Evolutionary conservation across 2,113 vertebrate genomes (phyloP), one percentile per base, ranked within the genome.

Genomic region (Neolamprologus kungweensis): DNA sequence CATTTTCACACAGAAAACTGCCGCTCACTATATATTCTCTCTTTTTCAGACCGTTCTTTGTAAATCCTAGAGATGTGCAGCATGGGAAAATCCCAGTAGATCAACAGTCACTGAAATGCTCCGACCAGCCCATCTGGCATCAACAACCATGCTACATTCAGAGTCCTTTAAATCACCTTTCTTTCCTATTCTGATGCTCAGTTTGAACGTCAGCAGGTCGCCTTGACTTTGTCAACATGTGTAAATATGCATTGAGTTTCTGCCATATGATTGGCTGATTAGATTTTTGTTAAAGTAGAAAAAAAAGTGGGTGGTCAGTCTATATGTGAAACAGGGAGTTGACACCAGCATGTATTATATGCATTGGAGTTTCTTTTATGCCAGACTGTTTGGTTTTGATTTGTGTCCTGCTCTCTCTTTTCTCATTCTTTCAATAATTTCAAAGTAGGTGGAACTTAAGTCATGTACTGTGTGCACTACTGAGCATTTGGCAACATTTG

Each of bases 11-110:
- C 68, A 17, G 21, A 73, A 23, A 73, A 26, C 68, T 0, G 37
- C 37, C 1, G 5, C 68, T 73, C 21, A 26, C 68, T 73, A 42
- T 40, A 71, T 71, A 71, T 71, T 71, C n/a, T 42, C 65, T 71
- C 35, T 73, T 73, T 73, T 73, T 23, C 37, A 40, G 65, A 71
- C 65, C 1, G 40, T 73, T 73, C 68, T 45, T 42, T 45, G 8
- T 45, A 71, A 71, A 71, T 42, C 65, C n/a, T 23, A 23, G 35
- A 42, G 35, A 71, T 73, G 65, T 68, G 65, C 37, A 42, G 65
- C 40, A 42, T 73, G n/a, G n/a, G 13, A 73, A 73, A 45, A 73
- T 45, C 40, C 68, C 68, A 26, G 68, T 45, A 73, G 68, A 73
- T 73, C 68, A 73, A 45, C 40, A 73, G 68, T 45, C 31, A 26